Evolutionary conservation across 2,888 invertebrate genomes (phyloP).

Genomic region (Ochropleura plecta): DNA sequence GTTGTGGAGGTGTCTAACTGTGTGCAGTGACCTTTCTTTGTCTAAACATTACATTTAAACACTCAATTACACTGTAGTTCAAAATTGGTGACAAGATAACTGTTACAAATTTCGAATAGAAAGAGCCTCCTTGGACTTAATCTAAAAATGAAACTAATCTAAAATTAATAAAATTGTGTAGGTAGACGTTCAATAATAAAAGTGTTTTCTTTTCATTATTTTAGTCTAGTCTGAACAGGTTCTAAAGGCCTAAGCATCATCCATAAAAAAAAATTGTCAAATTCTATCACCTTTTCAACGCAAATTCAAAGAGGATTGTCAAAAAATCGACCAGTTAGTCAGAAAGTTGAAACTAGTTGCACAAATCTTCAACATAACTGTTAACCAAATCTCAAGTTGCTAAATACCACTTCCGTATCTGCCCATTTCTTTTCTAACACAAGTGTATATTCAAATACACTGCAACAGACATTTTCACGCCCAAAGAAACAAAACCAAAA

Average conservation of each 20-base stretch:
- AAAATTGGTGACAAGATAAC: neutral
- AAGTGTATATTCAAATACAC: conserved; percentile 15
- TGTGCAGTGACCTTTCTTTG: conserved; percentile 32
- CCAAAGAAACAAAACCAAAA: conserved; percentile 51
- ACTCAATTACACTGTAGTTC: neutral
- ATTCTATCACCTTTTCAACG: neutral
- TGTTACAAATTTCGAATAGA: neutral
- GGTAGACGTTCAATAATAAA: neutral
- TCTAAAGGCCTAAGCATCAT: neutral
- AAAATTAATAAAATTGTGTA: neutral
- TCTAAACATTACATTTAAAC: neutral
- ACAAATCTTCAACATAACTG: neutral
- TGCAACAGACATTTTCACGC: conserved; percentile 18
- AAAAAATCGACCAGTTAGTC: neutral
- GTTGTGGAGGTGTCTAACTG: neutral
- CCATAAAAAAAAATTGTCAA: neutral
- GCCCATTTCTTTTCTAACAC: neutral
- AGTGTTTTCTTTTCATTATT: conserved; percentile 19
- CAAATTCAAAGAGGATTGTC: neutral
- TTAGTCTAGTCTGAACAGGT: too few species aligned
- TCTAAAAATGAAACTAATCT: conserved; percentile 1
- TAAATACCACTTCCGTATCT: conserved; percentile 14
- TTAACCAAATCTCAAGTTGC: neutral
- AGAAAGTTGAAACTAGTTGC: neutral
- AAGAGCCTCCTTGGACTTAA: neutral